These are phyloP conservation scores for Porites lutea DNA, from an alignment of 64 coral and sea anemone genomes.

Conservation along the genomic window DNA sequence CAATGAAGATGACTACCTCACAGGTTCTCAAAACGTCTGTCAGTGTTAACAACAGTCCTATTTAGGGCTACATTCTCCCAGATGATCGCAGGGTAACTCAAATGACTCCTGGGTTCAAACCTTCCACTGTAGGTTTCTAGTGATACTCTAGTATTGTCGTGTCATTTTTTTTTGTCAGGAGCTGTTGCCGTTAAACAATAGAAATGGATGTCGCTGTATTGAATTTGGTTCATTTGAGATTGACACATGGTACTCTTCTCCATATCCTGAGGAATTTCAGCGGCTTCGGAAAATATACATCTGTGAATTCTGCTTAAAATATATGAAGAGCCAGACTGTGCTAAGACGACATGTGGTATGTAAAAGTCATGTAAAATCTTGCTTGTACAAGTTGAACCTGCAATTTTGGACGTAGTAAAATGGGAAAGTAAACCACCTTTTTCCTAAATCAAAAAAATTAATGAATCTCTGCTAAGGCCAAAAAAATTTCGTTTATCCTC, in stretches of 20 bases:
- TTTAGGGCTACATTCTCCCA: too few species aligned
- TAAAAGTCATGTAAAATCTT: neutral
- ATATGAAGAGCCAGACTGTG: conserved; percentile 94
- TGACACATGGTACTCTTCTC: conserved; percentile 96
- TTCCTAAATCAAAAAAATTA: too few species aligned
- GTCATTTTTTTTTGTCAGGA: neutral
- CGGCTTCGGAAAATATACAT: conserved; percentile 93
- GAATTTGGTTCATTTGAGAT: conserved; percentile 92
- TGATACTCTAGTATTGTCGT: neutral
- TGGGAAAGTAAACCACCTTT: neutral
- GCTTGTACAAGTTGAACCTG: too few species aligned
- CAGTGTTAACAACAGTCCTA: too few species aligned
- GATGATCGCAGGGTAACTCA: too few species aligned
- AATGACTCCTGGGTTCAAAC: too few species aligned
- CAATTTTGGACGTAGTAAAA: neutral
- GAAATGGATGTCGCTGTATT: conserved; percentile 75
- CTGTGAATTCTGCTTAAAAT: conserved; percentile 99
- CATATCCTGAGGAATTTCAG: conserved; percentile 95
- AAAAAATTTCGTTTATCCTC: too few species aligned
- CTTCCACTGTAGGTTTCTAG: too few species aligned
- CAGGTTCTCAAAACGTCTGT: too few species aligned
- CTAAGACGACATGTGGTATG: conserved; percentile 95
- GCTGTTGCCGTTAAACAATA: conserved; percentile 57
- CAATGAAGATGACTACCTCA: too few species aligned
- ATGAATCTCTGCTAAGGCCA: too few species aligned